These are phyloP conservation scores for Jaculus jaculus DNA, from an alignment of 2,113 vertebrate species.

Conservation along the genomic window DNA sequence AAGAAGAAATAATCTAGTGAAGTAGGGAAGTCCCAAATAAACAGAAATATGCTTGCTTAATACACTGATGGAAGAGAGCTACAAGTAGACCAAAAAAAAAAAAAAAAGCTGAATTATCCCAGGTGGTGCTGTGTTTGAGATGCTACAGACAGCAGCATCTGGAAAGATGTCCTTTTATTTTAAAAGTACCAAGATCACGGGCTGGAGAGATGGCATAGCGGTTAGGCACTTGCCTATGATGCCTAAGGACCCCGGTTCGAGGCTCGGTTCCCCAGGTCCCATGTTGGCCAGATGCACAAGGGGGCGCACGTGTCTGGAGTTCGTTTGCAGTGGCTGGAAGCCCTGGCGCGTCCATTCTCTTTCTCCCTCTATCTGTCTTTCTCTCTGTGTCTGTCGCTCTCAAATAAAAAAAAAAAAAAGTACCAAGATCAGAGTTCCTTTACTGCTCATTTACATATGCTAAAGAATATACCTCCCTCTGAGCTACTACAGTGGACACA, in stretches of 20 bases:
- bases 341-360: no score
- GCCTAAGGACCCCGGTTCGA: no score
- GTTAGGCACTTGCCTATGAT: no score
- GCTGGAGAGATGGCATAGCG: no score
- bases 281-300: no score
- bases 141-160: not conserved
- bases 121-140: not conserved
- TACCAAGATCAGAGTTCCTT: not conserved
- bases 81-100: not conserved
- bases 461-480: not conserved
- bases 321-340: no score
- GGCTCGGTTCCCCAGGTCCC: no score
- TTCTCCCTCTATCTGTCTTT: no score
- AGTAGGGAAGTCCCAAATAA: not conserved
- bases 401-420: no score
- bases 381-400: no score
- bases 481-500: not conserved
- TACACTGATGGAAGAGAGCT: not conserved
- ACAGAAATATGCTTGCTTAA: not conserved
- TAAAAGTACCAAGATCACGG: not conserved
- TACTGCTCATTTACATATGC: not conserved
- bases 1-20: not conserved
- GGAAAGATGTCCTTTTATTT: not conserved
- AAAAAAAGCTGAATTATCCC: not conserved
- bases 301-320: no score